Percentiles rank a stretch among this genome's conserved stretches.
phyloP scores from a whole-genome alignment of 2,888 invertebrate genomes.

The Polymixis flavicincta region DNA sequence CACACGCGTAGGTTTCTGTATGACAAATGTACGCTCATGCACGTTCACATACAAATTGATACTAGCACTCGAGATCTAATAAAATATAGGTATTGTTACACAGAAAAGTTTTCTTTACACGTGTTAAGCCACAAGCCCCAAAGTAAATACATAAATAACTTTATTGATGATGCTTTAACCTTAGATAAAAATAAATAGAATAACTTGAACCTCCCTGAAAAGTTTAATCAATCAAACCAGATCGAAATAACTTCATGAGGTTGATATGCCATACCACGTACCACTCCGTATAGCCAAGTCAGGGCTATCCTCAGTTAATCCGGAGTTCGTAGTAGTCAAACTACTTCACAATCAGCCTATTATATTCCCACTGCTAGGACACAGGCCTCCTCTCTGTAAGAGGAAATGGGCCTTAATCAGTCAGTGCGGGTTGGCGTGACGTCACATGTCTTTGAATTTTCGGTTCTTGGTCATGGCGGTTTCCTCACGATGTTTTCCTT shows the following conservation, averaged over 20 bases:
- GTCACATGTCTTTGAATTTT: too few species aligned
- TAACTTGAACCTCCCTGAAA: too few species aligned
- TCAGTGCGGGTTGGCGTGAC: too few species aligned
- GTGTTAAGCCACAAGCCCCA: not conserved
- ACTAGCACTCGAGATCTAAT: constrained; percentile 30
- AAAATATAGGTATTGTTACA: constrained; percentile 29
- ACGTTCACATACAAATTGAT: constrained; percentile 48
- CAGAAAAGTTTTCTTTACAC: not conserved
- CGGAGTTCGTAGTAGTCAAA: not conserved
- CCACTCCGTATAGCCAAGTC: not conserved
- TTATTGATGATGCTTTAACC: constrained; percentile 14
- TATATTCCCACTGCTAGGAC: too few species aligned
- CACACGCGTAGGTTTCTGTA: constrained; percentile 23
- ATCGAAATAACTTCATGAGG: not conserved
- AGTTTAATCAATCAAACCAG: not conserved
- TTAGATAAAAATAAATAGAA: not conserved
- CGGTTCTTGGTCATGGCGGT: too few species aligned
- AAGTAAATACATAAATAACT: constrained; percentile 5
- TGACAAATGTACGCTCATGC: constrained; percentile 38
- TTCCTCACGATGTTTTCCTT: too few species aligned
- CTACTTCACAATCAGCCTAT: too few species aligned
- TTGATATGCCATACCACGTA: not conserved
- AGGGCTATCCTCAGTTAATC: too few species aligned
- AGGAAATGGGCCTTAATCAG: too few species aligned
- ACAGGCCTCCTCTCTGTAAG: too few species aligned